Evolutionary conservation across 2,797 vertebrate species (phyloP).

Genomic region (Neosalanx taihuensis): DNA sequence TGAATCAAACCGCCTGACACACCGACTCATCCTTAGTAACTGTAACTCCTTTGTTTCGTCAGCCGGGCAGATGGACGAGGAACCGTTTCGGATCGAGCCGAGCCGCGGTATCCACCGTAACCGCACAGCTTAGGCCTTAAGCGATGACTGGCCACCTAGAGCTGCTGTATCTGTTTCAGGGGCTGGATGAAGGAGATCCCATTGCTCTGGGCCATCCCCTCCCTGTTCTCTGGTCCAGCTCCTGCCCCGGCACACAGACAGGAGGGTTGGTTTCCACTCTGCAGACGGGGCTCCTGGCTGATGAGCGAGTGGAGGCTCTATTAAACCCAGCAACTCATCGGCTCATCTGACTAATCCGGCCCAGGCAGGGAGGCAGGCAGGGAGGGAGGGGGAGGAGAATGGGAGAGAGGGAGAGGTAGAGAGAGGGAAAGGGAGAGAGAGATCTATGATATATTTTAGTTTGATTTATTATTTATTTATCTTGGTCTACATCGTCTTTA

Average conservation of each 20-base stretch:
- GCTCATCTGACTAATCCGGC: slow-evolving; percentile 74
- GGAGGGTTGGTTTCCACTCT: slow-evolving; percentile 35
- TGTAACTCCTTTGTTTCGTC: slow-evolving; percentile 53
- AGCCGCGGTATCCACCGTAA: neutral
- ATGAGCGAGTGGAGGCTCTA: slow-evolving; percentile 65
- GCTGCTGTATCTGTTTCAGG: slow-evolving; percentile 22
- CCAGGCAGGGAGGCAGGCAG: slow-evolving; percentile 44
- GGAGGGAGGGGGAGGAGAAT: slow-evolving; percentile 1
- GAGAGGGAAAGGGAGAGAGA: neutral
- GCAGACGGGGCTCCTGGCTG: slow-evolving; percentile 65
- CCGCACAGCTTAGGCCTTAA: neutral
- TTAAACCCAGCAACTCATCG: slow-evolving; percentile 68
- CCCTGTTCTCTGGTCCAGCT: slow-evolving; percentile 53
- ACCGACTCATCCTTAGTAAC: slow-evolving; percentile 54
- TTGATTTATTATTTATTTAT: too few relatives aligned
- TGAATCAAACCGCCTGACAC: slow-evolving; percentile 38
- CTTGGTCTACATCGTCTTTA: too few relatives aligned
- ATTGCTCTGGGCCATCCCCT: slow-evolving; percentile 61
- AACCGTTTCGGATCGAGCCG: slow-evolving; percentile 8
- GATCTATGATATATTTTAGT: too few relatives aligned
- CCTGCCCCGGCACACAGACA: slow-evolving; percentile 49
- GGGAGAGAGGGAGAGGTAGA: slow-evolving; percentile 14
- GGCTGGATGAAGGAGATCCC: slow-evolving; percentile 59
- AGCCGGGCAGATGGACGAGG: slow-evolving; percentile 56
- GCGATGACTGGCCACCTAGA: slow-evolving; percentile 36